phyloP scores from a whole-genome alignment of 2,797 vertebrate species.

The Stomatorhinus walkeri region DNA sequence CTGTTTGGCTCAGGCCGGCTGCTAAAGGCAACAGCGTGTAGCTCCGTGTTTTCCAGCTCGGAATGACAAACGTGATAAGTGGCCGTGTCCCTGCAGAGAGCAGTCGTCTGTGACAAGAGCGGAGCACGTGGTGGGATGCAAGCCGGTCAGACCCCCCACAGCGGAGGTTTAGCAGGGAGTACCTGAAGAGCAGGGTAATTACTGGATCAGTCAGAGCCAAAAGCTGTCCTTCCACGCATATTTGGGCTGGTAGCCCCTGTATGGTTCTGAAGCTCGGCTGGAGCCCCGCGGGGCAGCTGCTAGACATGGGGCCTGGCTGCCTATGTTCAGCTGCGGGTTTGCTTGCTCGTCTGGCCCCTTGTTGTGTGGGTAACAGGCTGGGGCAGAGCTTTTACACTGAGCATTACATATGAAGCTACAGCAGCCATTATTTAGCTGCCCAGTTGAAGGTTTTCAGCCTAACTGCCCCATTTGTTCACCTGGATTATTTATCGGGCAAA shows the following conservation, averaged over 20 bases:
- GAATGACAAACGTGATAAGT: not conserved
- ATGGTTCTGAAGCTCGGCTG: not conserved
- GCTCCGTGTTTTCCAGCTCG: not conserved
- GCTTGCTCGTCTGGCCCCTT: not conserved
- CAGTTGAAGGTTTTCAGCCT: not conserved
- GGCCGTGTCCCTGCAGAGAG: not conserved
- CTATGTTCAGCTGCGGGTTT: not conserved
- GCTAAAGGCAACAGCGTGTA: not conserved
- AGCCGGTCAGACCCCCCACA: not conserved
- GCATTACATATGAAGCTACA: not conserved
- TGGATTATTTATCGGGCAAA: not conserved
- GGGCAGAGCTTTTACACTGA: not conserved
- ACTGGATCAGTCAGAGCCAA: not conserved
- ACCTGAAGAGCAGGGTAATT: not conserved
- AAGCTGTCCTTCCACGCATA: not conserved
- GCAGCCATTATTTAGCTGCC: not conserved
- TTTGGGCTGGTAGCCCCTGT: not conserved
- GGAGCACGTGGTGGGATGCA: not conserved
- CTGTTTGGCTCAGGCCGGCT: not conserved
- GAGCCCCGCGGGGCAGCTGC: not conserved
- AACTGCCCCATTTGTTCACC: not conserved
- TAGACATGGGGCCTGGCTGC: not conserved
- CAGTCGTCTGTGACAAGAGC: not conserved
- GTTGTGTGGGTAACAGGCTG: not conserved
- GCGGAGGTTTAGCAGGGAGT: not conserved